Evolutionary conservation across 2,797 vertebrate species (phyloP), one percentile per base, ranked within the genome.

Genomic region (Malurus splendens): DNA sequence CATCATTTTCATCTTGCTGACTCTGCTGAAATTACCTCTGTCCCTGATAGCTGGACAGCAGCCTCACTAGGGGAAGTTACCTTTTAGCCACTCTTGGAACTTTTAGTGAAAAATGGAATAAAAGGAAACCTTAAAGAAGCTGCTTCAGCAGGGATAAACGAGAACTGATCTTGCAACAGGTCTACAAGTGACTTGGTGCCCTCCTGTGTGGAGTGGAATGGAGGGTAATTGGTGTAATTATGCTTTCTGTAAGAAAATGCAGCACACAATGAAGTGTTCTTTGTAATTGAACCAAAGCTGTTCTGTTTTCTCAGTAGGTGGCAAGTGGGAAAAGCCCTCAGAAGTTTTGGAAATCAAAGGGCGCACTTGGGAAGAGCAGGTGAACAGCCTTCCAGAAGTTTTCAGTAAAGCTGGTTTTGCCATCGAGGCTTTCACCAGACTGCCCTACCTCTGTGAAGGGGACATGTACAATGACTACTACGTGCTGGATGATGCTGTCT

Each of bases 381-480:
- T 99, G 66, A 99, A 98, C 28, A 97, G 97, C 92, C 91, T 99
- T 95, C 97, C 98, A 50, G 97, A 96, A 47, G 98, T 99, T 64
- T 99, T 99, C 96, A 94, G 84, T 51, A 97, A 96, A 94, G 97
- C 96, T 18, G 99, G 99, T 28, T 98, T 99, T 81, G 97, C 97
- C 85, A 98, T 99, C 18, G 98, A 99, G 93, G 98, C 98, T 27
- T 98, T 99, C 94, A 99, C 99, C 41, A 98, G 99, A 76, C 93
- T 99, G 95, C 99, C 99, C 0, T 99, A 99, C 96, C 97, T 99
- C 72, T 99, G 99, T 44, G 99, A 99, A 91, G 99, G 99, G 13
- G 99, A 99, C 95, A 99, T 99, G 98, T 98, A 99, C 51, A 98
- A 98, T 52, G 98, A 99, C 95, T 99, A 99, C 97, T 99, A 99